phyloP scores from a whole-genome alignment of 2,797 vertebrate genomes.

The Knipowitschia caucasica region DNA sequence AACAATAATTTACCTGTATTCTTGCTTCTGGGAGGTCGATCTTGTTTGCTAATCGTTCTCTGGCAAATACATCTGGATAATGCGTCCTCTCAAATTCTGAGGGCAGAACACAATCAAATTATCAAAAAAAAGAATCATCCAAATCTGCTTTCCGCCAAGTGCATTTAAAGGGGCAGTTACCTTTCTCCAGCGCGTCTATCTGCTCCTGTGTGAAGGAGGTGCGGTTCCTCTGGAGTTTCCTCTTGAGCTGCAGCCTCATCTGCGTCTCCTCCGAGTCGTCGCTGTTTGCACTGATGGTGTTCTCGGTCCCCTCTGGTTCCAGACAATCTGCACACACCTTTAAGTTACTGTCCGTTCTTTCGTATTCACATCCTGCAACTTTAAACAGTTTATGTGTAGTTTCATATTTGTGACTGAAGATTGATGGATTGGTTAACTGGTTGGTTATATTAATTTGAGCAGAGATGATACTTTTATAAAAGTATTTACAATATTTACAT shows the following conservation, averaged over 20 bases:
- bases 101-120: background rate
- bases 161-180: slow-evolving; percentile 53
- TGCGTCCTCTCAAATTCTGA: slow-evolving; percentile 99
- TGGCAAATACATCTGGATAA: slow-evolving; percentile 97
- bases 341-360: background rate
- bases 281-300: slow-evolving; percentile 87
- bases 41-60: slow-evolving; percentile 98
- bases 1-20: slow-evolving; percentile 87
- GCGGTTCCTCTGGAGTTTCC: slow-evolving; percentile 96
- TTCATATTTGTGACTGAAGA: background rate
- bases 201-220: slow-evolving; percentile 99
- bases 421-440: background rate
- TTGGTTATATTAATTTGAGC: no score
- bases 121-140: background rate
- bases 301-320: slow-evolving; percentile 87
- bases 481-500: no score
- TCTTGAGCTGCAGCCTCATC: slow-evolving; percentile 97
- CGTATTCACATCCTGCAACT: background rate
- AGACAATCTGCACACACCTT: slow-evolving; percentile 82
- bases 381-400: background rate
- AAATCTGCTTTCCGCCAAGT: no score
- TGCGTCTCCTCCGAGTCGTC: slow-evolving; percentile 97
- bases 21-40: slow-evolving; percentile 98
- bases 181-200: slow-evolving; percentile 98
- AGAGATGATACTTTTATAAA: no score